Evolutionary conservation across 2,888 invertebrate genomes (phyloP).

Genomic region (Cryptus armator): DNA sequence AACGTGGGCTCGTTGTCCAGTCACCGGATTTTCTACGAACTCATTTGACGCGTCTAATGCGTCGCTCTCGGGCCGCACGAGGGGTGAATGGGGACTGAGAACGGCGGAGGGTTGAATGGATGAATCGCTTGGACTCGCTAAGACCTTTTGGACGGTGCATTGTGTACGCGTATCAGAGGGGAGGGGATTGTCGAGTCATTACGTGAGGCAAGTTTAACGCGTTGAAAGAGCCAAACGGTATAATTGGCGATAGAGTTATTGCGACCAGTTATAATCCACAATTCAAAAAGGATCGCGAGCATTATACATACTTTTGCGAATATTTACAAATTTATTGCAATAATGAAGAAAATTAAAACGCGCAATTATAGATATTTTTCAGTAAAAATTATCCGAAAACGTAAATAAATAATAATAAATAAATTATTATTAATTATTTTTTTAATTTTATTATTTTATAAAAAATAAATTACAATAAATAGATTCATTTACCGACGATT

Average conservation of each 20-base stretch:
- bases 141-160: constrained; percentile 30
- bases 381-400: too few relatives aligned
- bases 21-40: constrained; percentile 56
- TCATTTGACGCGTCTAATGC: constrained; percentile 63
- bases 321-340: background rate
- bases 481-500: too few relatives aligned
- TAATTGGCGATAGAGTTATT: constrained; percentile 39
- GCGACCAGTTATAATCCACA: constrained; percentile 8
- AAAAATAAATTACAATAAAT: too few relatives aligned
- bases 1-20: constrained; percentile 50
- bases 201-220: background rate
- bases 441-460: too few relatives aligned
- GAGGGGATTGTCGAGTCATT: constrained; percentile 13
- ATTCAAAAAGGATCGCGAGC: background rate
- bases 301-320: background rate
- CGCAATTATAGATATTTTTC: too few relatives aligned
- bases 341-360: too few relatives aligned
- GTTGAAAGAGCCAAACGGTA: constrained; percentile 1
- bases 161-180: background rate
- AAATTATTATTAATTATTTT: too few relatives aligned
- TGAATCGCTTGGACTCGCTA: constrained; percentile 1
- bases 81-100: constrained; percentile 11
- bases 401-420: too few relatives aligned
- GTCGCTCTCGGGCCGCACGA: constrained; percentile 2
- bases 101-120: constrained; percentile 19